Percentiles rank a stretch among this genome's conserved stretches.
Evolutionary conservation across 2,113 vertebrate species (phyloP).

Genomic region (Aegypius monachus): DNA sequence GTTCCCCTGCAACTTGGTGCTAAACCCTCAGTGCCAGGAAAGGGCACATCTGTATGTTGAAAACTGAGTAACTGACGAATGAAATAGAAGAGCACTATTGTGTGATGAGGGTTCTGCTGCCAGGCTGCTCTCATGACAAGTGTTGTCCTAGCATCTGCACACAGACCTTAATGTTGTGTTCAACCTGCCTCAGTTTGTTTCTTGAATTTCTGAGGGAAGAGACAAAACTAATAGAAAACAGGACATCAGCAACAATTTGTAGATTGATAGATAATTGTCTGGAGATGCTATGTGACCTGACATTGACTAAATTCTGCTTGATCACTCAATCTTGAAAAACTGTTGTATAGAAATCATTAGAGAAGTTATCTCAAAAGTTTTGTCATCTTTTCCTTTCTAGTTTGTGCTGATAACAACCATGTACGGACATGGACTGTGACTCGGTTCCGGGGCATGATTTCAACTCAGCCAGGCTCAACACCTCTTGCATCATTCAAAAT

Average conservation of each 20-base stretch:
- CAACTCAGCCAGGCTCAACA: conserved; percentile 94
- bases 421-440: conserved; percentile 97
- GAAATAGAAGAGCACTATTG: neutral
- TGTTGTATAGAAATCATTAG: neutral
- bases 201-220: neutral
- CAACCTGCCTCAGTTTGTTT: neutral
- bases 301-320: neutral
- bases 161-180: neutral
- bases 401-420: conserved; percentile 97
- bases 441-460: conserved; percentile 97
- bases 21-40: neutral
- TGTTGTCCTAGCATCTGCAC: neutral
- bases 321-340: neutral
- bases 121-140: neutral
- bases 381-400: conserved; percentile 63
- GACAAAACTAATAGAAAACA: neutral
- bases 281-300: neutral
- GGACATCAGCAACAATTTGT: neutral
- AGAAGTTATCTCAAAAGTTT: neutral
- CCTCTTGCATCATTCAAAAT: conserved; percentile 97
- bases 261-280: neutral
- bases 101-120: neutral
- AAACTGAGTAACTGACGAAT: neutral
- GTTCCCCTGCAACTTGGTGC: neutral
- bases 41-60: neutral